Evolutionary conservation across 2,888 invertebrate genomes (phyloP), one percentile per base, ranked within the genome.

Genomic region (Nomada lathburiana): DNA sequence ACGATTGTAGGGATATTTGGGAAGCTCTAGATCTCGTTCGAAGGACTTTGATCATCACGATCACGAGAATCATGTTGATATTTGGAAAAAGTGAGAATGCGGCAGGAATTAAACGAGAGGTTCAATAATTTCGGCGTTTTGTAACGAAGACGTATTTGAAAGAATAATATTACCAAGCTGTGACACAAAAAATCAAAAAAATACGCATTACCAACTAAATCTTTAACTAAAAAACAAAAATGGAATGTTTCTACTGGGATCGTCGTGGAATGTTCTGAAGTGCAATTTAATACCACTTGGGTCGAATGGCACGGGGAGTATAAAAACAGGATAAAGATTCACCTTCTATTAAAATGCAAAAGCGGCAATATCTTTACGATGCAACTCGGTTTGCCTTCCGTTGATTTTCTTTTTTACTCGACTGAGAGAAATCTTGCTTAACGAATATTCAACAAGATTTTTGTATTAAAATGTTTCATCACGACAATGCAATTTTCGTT

Each of bases 161-260:
- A 52, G 29, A 23, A 67, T 44, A 23, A 67, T 44, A 62, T 75
- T 59, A 77, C 53, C 18, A 78, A 76, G 47, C 68, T 76, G 9
- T 18, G n/a, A 60, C 5, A 36, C 57, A 74, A 52, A 74, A 52
- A 57, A 76, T 65, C 42, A 57, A 62, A 76, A 59, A 80, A 74
- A 76, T 53, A 85, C 62, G n/a, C 18, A 57, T n/a, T 59, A 72
- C 65, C 83, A 77, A 53, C 53, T 75, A 78, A 36, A 74, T 50
- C 52, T 23, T 64, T 68, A 52, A 60, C 74, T 80, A 76, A 60
- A 36, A 36, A 9, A 36, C 36, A 36, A 36, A 36, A 82, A 53
- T 75, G 85, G 85, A 87, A 85, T 86, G 86, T 84, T 60, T 70
- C 68, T 78, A 77, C 78, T 59, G 55, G 69, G 59, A 78, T 75